Evolutionary conservation across 2,797 vertebrate species (phyloP).

Genomic region (Betta splendens): DNA sequence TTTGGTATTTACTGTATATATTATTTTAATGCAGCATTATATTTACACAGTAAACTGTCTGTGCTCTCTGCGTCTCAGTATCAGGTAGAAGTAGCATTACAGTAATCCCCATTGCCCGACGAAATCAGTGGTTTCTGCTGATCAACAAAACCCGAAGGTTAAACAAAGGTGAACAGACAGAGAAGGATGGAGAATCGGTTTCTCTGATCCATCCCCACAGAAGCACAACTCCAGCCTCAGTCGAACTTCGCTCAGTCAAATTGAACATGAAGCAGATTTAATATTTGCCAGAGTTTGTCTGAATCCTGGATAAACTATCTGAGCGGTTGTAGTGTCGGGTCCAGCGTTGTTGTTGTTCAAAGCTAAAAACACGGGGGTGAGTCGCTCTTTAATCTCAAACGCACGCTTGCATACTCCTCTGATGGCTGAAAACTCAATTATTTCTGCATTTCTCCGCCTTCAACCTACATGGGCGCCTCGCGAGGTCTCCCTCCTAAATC

Average conservation of each 20-base stretch:
- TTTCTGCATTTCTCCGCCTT: conserved; percentile 54
- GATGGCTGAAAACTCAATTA: conserved; percentile 61
- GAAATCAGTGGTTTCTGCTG: conserved; percentile 4
- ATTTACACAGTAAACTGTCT: too few relatives aligned
- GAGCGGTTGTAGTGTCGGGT: neutral
- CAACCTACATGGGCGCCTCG: conserved; percentile 50
- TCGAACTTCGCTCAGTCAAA: neutral
- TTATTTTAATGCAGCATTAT: neutral
- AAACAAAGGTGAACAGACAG: conserved; percentile 13
- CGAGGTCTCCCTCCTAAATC: conserved; percentile 58
- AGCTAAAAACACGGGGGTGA: conserved; percentile 24
- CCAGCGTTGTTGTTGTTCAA: conserved; percentile 9
- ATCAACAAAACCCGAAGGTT: neutral
- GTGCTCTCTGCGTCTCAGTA: neutral
- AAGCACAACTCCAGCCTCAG: neutral
- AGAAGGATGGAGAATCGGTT: too few relatives aligned
- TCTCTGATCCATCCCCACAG: conserved; percentile 7
- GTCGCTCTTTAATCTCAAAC: conserved; percentile 39
- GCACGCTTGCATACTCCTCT: conserved; percentile 30
- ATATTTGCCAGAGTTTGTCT: conserved; percentile 1
- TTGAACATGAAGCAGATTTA: conserved; percentile 15
- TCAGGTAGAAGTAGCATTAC: neutral
- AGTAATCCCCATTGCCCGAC: neutral
- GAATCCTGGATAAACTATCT: neutral
- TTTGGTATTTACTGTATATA: neutral